phyloP scores from a whole-genome alignment of 1,140 invertebrate species.

The Drosophila willistoni region DNA sequence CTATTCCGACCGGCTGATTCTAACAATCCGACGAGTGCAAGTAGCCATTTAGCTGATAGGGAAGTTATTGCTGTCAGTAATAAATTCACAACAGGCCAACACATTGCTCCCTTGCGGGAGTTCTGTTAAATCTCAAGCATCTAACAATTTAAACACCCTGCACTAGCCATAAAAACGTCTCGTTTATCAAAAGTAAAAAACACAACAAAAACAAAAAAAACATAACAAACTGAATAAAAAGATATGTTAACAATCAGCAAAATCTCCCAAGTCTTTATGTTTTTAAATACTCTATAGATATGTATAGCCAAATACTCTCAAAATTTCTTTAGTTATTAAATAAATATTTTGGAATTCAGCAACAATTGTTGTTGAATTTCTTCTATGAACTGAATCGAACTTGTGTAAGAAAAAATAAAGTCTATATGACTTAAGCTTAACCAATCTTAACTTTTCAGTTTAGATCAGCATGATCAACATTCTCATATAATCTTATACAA shows the following conservation, averaged over 20 bases:
- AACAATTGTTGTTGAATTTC: too few species aligned
- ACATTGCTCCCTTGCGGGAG: constrained; percentile 9
- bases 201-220: neutral
- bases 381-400: too few species aligned
- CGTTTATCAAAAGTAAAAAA: constrained; percentile 10
- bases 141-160: constrained; percentile 12
- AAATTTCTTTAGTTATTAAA: too few species aligned
- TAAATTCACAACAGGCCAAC: constrained; percentile 11
- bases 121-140: constrained; percentile 18
- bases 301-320: too few species aligned
- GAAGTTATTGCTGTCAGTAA: constrained; percentile 5
- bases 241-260: neutral
- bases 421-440: too few species aligned
- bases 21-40: neutral
- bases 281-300: neutral
- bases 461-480: too few species aligned
- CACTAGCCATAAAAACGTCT: constrained; percentile 22
- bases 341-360: too few species aligned
- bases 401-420: too few species aligned
- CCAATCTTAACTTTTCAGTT: too few species aligned
- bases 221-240: neutral
- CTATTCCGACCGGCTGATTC: neutral
- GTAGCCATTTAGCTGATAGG: too few species aligned
- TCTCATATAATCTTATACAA: too few species aligned
- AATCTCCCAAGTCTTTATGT: neutral